These are phyloP conservation scores for Apostichopus japonicus DNA, from an alignment of 35 echinoderm and acorn worm species.

Conservation along the genomic window DNA sequence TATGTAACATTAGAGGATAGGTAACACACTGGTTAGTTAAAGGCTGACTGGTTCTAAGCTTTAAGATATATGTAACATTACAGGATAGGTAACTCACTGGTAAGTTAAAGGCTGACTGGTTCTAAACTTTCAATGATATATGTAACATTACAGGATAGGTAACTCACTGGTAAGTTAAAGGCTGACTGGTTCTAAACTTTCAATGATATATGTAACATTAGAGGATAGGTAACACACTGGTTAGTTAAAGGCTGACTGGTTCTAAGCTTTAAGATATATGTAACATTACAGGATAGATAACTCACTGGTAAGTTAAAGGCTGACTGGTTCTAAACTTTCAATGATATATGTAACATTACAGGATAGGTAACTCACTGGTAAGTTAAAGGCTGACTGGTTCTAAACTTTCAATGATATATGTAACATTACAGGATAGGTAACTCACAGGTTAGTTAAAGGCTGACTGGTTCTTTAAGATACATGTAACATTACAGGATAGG, in stretches of 20 bases:
- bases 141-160: too few relatives aligned
- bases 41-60: constrained; percentile 78
- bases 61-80: too few relatives aligned
- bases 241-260: constrained; percentile 87
- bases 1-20: too few relatives aligned
- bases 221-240: constrained; percentile 66
- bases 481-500: too few relatives aligned
- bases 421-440: background rate
- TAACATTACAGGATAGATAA: background rate
- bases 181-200: constrained; percentile 63
- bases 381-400: constrained; percentile 81
- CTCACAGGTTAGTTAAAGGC: constrained; percentile 97
- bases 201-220: too few relatives aligned
- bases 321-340: constrained; percentile 48
- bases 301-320: constrained; percentile 98
- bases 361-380: constrained; percentile 77
- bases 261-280: too few relatives aligned
- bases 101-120: constrained; percentile 88
- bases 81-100: constrained; percentile 69
- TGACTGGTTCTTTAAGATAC: constrained; percentile 21
- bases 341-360: too few relatives aligned
- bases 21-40: constrained; percentile 92
- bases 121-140: too few relatives aligned
- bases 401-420: too few relatives aligned
- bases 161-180: constrained; percentile 96